Conservation (phyloP, 1,140 invertebrate genomes). For the Apis mellifera region Amel_HAv3.1 CM009933.2:10212001-10212500, state of each 20-base stretch:
- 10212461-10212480: too few species aligned
- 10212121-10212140: background rate
- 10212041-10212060: constrained; percentile 92
- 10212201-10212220: constrained; percentile 71
- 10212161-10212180: too few species aligned
- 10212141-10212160: too few species aligned
- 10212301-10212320: constrained; percentile 95
- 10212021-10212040: constrained; percentile 93
- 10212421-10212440: too few species aligned
- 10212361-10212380: background rate
- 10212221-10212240: constrained; percentile 95
- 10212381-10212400: too few species aligned
- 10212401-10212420: too few species aligned
- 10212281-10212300: constrained; percentile 96
- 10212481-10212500: too few species aligned
- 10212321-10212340: constrained; percentile 95
- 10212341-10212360: constrained; percentile 87
- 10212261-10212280: constrained; percentile 94
- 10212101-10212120: background rate
- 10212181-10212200: background rate
- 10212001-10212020: constrained; percentile 93
- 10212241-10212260: constrained; percentile 93
- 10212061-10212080: constrained; percentile 90
- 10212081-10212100: constrained; percentile 80
- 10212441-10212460: too few species aligned